Conservation (phyloP, 1,140 invertebrate genomes). For the Hetaerina americana region DNA sequence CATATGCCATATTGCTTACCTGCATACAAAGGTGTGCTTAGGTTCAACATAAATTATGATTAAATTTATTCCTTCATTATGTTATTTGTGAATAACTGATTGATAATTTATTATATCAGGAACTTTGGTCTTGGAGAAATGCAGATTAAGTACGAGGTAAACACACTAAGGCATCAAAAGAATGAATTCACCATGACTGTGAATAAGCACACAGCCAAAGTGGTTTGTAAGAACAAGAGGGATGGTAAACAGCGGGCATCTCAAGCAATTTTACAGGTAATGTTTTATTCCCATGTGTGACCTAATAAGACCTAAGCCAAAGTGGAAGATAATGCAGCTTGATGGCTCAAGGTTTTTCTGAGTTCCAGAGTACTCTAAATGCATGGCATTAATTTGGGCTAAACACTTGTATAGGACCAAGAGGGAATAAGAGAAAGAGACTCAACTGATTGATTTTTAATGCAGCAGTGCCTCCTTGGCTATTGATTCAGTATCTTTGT, state of each 20-base stretch:
- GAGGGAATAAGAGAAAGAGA: too few relatives aligned
- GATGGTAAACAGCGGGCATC: constrained; percentile 95
- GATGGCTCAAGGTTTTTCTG: too few relatives aligned
- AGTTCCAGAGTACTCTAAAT: too few relatives aligned
- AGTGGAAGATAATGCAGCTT: too few relatives aligned
- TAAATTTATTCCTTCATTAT: too few relatives aligned
- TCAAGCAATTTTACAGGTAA: constrained; percentile 79
- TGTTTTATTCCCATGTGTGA: too few relatives aligned
- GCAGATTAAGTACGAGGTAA: constrained; percentile 76
- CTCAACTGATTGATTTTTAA: too few relatives aligned
- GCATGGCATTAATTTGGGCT: too few relatives aligned
- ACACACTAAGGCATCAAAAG: constrained; percentile 78
- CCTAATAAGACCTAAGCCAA: too few relatives aligned
- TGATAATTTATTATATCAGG: constrained; percentile 24
- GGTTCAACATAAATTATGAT: background rate
- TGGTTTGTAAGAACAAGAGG: constrained; percentile 86
- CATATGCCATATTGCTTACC: constrained; percentile 83
- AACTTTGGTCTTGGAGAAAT: constrained; percentile 86
- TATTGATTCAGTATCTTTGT: too few relatives aligned
- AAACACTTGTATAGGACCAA: too few relatives aligned
- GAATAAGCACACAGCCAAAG: constrained; percentile 79
- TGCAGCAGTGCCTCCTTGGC: too few relatives aligned
- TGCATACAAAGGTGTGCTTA: constrained; percentile 62
- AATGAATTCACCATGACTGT: constrained; percentile 93
- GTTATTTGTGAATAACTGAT: background rate